These are phyloP conservation scores for Phylloscopus whistleri DNA, from an alignment of 2,113 vertebrate genomes.

Conservation along the genomic window DNA sequence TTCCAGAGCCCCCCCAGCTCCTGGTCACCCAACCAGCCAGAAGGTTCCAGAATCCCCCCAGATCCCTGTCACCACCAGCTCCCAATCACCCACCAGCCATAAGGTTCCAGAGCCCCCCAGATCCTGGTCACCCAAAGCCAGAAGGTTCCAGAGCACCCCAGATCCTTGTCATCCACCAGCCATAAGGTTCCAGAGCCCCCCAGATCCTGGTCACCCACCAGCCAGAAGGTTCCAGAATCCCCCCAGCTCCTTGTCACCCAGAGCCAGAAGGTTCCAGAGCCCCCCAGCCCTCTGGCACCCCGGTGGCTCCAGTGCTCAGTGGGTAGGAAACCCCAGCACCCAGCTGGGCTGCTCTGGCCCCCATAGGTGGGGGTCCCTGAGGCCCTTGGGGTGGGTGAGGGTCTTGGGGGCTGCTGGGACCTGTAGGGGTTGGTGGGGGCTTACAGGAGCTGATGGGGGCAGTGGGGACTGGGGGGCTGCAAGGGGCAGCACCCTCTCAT, in stretches of 20 bases:
- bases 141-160: background rate
- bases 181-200: background rate
- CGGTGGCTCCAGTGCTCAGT: background rate
- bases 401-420: background rate
- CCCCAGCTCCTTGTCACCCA: background rate
- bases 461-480: background rate
- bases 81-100: background rate
- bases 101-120: background rate
- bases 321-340: background rate
- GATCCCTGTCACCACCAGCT: too few species aligned
- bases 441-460: background rate
- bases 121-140: background rate
- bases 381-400: rapidly evolving
- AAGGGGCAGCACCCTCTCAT: background rate
- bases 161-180: background rate
- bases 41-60: background rate
- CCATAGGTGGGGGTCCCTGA: background rate
- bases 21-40: background rate
- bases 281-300: background rate
- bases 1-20: too few species aligned
- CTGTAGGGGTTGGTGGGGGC: background rate
- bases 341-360: background rate
- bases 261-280: background rate
- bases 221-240: background rate
- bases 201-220: too few species aligned